Evolutionary conservation across 2,888 invertebrate species (phyloP).

Genomic region (Spodoptera littoralis): DNA sequence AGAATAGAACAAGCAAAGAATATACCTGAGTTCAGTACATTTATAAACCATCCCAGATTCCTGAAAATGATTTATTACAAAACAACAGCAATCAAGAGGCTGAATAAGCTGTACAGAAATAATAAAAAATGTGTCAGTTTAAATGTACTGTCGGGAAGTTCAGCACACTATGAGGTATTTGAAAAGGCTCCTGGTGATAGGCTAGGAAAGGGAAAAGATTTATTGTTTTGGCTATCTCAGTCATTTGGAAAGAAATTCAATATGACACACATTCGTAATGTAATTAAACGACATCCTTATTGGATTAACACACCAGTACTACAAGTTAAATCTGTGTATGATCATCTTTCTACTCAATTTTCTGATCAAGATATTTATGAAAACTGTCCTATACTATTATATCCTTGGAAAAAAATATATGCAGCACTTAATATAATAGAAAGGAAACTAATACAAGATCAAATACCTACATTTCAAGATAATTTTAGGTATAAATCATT

Average conservation of each 20-base stretch:
- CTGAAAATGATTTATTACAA: conserved; percentile 82
- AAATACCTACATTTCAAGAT: conserved; percentile 60
- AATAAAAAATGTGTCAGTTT: conserved; percentile 84
- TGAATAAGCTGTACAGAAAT: conserved; percentile 70
- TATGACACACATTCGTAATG: conserved; percentile 66
- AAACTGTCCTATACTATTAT: conserved; percentile 80
- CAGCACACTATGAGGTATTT: conserved; percentile 77
- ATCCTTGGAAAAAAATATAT: conserved; percentile 83
- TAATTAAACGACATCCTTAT: conserved; percentile 79
- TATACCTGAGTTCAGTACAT: conserved; percentile 80
- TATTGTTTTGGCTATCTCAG: conserved; percentile 78
- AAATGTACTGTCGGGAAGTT: conserved; percentile 81
- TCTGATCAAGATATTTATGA: conserved; percentile 77
- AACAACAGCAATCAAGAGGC: conserved; percentile 76
- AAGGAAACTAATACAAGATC: conserved; percentile 45
- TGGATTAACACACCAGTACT: conserved; percentile 83
- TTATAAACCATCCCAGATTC: conserved; percentile 80
- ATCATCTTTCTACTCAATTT: conserved; percentile 72
- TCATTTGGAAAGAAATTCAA: conserved; percentile 70
- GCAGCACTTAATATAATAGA: conserved; percentile 64
- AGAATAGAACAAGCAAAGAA: conserved; percentile 75
- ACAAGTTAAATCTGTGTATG: conserved; percentile 77
- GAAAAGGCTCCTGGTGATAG: conserved; percentile 83
- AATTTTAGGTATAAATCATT: conserved; percentile 67
- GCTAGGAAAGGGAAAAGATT: conserved; percentile 82